Evolutionary conservation across 2,888 invertebrate species (phyloP), one percentile per base, ranked within the genome.

Genomic region (Hypena proboscidalis): DNA sequence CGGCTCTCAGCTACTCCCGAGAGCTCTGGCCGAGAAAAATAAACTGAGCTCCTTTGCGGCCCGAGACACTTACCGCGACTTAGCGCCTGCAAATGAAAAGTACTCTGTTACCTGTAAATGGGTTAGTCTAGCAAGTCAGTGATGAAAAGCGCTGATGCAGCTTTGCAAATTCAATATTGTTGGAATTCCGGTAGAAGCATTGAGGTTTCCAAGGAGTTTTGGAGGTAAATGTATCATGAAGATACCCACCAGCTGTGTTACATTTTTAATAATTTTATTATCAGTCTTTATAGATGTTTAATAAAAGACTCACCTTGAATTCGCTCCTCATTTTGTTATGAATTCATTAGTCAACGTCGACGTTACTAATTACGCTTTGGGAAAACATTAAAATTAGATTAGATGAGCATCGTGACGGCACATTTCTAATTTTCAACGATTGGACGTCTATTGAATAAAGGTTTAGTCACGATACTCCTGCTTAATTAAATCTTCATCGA

Each of bases 11-110:
- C n/a, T n/a, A 54, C 72, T 55, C 70, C 70, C 74, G 58, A 53
- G 54, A 66, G 67, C 75, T 74, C 68, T 74, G 68, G 59, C 61
- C 67, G 74, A 59, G 77, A 81, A 84, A 61, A 85, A 85, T 81
- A 80, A 77, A 81, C 80, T 65, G 55, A 42, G 67, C 57, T 64
- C 68, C 73, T 72, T 80, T 63, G 53, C 46, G 67, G 55, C 63
- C 67, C 73, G 61, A 80, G 76, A 77, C 76, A 77, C 73, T 80
- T 69, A 63, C 66, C 13, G 13, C 39, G 47, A 38, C 54, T 46
- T 36, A 36, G 41, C 35, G 42, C 63, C 67, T 62, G 68, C 73
- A 82, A 83, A 81, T 81, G 76, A 82, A 83, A 71, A 74, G 72
- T 69, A 68, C 70, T 58, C 74, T 71, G 74, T 74, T 77, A 75